Evolutionary conservation across 1,140 invertebrate species (phyloP).

Genomic region (Platorchestia sp.): DNA sequence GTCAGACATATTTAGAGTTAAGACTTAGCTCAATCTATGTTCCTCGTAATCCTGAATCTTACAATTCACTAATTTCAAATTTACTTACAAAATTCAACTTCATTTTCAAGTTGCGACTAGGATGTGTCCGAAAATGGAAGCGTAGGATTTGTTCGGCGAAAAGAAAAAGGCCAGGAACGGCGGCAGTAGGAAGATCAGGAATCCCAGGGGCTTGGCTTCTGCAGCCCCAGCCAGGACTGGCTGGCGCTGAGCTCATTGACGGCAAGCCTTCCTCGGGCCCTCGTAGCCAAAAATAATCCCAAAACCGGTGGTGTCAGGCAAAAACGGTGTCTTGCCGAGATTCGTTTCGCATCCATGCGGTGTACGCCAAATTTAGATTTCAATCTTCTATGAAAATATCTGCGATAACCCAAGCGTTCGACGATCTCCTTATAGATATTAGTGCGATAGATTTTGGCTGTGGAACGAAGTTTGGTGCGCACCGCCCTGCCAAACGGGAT

Average conservation of each 20-base stretch:
- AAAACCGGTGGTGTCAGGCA: slow-evolving; percentile 15
- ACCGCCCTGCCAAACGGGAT: background rate
- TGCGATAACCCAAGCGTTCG: background rate
- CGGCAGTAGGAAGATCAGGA: slow-evolving; percentile 31
- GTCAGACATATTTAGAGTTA: background rate
- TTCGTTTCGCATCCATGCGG: background rate
- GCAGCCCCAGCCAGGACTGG: background rate
- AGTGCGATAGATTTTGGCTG: background rate
- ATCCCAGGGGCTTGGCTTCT: slow-evolving; percentile 51
- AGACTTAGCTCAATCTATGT: background rate
- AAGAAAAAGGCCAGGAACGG: background rate
- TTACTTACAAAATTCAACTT: background rate
- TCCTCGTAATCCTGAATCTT: background rate
- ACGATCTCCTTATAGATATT: background rate
- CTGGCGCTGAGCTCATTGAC: slow-evolving; percentile 35
- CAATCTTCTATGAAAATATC: background rate
- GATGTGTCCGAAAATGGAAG: background rate
- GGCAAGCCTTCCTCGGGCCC: slow-evolving; percentile 48
- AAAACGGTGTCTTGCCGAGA: background rate
- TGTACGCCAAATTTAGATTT: background rate
- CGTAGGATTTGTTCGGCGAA: background rate
- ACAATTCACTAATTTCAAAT: background rate
- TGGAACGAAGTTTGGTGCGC: background rate
- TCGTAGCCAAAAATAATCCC: slow-evolving; percentile 3
- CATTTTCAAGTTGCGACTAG: background rate